These are phyloP conservation scores for Protonibea diacanthus DNA, from an alignment of 2,797 vertebrate genomes.

Conservation along the genomic window DNA sequence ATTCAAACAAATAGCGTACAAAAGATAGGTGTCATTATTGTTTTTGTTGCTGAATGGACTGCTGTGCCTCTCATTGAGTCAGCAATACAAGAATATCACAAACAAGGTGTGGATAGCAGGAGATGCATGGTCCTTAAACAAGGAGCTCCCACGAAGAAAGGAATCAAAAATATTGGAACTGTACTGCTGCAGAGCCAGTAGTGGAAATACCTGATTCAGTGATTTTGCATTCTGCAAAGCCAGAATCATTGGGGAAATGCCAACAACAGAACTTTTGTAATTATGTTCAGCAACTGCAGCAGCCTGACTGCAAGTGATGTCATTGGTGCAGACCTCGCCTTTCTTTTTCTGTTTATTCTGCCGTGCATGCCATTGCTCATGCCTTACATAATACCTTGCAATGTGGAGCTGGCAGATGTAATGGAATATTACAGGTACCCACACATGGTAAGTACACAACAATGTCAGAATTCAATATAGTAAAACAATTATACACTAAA, in stretches of 20 bases:
- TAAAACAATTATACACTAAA: neutral
- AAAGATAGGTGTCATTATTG: conserved; percentile 74
- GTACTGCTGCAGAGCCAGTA: conserved; percentile 81
- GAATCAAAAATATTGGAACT: conserved; percentile 81
- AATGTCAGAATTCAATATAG: too few relatives aligned
- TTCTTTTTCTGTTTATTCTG: conserved; percentile 83
- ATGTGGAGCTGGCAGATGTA: conserved; percentile 79
- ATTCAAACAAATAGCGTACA: conserved; percentile 70
- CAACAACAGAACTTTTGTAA: conserved; percentile 55
- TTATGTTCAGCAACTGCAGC: conserved; percentile 80
- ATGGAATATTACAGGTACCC: conserved; percentile 71
- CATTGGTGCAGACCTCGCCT: conserved; percentile 48
- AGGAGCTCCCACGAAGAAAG: conserved; percentile 60
- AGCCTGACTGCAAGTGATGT: conserved; percentile 15
- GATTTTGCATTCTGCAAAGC: conserved; percentile 70
- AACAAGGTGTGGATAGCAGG: conserved; percentile 89
- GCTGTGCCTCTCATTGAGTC: conserved; percentile 77
- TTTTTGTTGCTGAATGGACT: conserved; percentile 70
- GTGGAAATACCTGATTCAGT: conserved; percentile 73
- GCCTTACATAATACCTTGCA: conserved; percentile 85
- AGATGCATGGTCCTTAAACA: conserved; percentile 86
- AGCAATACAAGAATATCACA: conserved; percentile 80
- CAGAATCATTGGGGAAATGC: neutral
- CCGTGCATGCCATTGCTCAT: conserved; percentile 85
- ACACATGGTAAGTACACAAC: conserved; percentile 88